These are phyloP conservation scores for Percopsis transmontana DNA, from an alignment of 2,113 vertebrate genomes.

Conservation along the genomic window DNA sequence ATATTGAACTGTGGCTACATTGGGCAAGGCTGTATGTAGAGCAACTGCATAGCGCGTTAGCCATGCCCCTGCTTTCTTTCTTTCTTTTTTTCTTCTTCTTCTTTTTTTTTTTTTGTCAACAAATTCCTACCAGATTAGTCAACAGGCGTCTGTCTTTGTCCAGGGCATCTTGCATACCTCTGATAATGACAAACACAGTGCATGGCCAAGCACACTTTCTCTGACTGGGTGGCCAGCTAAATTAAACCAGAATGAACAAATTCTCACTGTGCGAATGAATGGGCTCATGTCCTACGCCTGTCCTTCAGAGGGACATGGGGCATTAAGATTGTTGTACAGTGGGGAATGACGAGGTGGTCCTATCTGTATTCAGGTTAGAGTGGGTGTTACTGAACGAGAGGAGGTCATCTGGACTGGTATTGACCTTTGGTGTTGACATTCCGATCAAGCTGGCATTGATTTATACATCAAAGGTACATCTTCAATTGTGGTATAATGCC, in stretches of 20 bases:
- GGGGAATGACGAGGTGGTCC: constrained; percentile 3
- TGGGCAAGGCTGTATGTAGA: constrained; percentile 62
- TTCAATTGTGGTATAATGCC: too few relatives aligned
- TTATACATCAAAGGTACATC: constrained; percentile 5
- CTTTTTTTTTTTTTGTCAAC: constrained; percentile 45
- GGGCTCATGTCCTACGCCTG: constrained; percentile 23
- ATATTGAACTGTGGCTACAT: neutral
- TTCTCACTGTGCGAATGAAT: constrained; percentile 28
- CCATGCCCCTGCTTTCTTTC: constrained; percentile 46
- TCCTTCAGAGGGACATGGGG: constrained; percentile 4
- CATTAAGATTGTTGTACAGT: constrained; percentile 2
- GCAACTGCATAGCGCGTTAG: constrained; percentile 65
- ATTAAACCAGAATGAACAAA: constrained; percentile 39
- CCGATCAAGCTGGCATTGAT: constrained; percentile 6
- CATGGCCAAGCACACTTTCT: constrained; percentile 37
- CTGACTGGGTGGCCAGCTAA: constrained; percentile 37
- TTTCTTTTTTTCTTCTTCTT: neutral
- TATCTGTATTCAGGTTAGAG: neutral
- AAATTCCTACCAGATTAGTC: constrained; percentile 76
- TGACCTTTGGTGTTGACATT: neutral
- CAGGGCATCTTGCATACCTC: constrained; percentile 68
- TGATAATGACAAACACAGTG: constrained; percentile 66
- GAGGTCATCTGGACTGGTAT: neutral
- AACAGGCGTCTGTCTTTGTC: constrained; percentile 66
- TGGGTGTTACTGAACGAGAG: neutral